These are phyloP conservation scores for Cinara cedri DNA, from an alignment of 2,888 invertebrate species.

Conservation along the genomic window DNA sequence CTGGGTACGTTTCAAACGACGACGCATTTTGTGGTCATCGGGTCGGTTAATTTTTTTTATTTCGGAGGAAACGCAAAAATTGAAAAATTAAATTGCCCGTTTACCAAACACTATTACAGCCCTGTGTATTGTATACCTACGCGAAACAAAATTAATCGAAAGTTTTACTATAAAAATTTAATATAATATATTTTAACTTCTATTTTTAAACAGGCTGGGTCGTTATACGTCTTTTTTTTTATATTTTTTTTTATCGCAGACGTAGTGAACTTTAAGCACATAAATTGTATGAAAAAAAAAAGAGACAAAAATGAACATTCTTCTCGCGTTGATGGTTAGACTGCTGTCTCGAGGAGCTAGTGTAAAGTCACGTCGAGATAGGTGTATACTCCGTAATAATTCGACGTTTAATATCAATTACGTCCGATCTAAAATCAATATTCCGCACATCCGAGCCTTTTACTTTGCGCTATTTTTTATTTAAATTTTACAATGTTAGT, in stretches of 20 bases:
- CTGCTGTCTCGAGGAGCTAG: background rate
- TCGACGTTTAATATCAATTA: background rate
- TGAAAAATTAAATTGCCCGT: too few relatives aligned
- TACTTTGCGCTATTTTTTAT: background rate
- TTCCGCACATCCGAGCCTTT: too few relatives aligned
- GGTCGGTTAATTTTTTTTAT: background rate
- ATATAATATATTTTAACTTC: slow-evolving; percentile 2
- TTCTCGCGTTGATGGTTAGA: background rate
- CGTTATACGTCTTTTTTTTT: slow-evolving; percentile 19
- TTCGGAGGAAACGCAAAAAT: too few relatives aligned
- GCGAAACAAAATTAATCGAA: background rate
- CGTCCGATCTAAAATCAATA: background rate
- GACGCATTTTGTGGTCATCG: too few relatives aligned
- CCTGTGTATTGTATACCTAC: too few relatives aligned
- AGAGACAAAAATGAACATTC: background rate
- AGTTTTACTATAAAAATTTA: slow-evolving; percentile 13
- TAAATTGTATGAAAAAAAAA: background rate
- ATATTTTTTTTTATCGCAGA: background rate
- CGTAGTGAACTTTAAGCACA: slow-evolving; percentile 7
- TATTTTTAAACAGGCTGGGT: background rate
- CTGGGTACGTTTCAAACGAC: too few relatives aligned
- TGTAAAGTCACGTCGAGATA: background rate
- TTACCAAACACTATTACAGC: background rate
- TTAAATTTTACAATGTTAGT: background rate
- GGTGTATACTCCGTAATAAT: too few relatives aligned